Conservation (phyloP, 2,797 vertebrate genomes). For the Caiman crocodilus region DNA sequence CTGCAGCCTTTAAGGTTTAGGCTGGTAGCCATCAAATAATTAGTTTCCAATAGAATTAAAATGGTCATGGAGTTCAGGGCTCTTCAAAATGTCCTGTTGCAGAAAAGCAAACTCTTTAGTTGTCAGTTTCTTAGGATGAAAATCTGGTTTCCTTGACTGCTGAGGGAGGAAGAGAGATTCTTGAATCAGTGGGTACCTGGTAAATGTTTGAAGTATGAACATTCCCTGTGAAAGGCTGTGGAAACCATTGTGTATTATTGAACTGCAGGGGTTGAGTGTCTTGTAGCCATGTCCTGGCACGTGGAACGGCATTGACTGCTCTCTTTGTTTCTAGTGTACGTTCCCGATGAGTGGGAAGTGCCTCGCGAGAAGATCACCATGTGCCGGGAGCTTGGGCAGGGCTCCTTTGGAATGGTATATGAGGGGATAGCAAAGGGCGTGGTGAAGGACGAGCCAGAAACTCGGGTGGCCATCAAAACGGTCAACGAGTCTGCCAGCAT, state of each 20-base stretch:
- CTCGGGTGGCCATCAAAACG: conserved; percentile 96
- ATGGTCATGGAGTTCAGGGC: neutral
- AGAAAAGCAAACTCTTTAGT: neutral
- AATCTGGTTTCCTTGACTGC: neutral
- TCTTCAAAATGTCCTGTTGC: neutral
- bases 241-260: neutral
- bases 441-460: conserved; percentile 95
- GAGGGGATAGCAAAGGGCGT: conserved; percentile 97
- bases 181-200: neutral
- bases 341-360: conserved; percentile 98
- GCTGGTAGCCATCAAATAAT: neutral
- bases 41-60: neutral
- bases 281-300: rapidly evolving
- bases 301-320: neutral
- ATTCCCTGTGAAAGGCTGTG: neutral
- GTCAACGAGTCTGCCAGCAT: conserved; percentile 98
- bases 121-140: neutral
- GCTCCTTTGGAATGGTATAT: conserved; percentile 99
- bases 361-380: conserved; percentile 97
- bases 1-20: neutral
- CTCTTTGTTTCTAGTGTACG: conserved; percentile 87
- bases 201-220: neutral
- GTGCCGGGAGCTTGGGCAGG: conserved; percentile 94
- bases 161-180: neutral
- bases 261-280: rapidly evolving